These are phyloP conservation scores for Blastobasis adustella DNA, from an alignment of 2,888 invertebrate species.

Conservation along the genomic window DNA sequence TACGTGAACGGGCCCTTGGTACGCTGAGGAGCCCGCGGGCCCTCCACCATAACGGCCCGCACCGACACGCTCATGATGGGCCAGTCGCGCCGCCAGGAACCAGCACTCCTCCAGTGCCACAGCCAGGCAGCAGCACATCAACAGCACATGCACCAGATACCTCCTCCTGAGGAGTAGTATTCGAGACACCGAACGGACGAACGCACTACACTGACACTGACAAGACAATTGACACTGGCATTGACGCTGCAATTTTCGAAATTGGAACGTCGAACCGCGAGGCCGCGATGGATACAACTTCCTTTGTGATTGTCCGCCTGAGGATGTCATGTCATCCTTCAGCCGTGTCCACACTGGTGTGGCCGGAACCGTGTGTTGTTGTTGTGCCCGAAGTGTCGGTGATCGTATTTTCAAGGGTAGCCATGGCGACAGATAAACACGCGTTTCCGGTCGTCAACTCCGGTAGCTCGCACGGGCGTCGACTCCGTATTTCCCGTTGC, in stretches of 20 bases:
- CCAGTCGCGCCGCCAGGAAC: conserved; percentile 12
- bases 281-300: neutral
- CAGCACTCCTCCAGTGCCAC: conserved; percentile 9
- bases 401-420: conserved; percentile 16
- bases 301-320: too few species aligned
- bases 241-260: conserved; percentile 2
- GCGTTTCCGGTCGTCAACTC: conserved; percentile 29
- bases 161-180: too few species aligned
- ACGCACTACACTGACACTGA: conserved; percentile 17
- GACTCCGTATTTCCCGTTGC: too few species aligned
- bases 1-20: conserved; percentile 71
- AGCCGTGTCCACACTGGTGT: neutral
- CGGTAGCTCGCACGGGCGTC: too few species aligned
- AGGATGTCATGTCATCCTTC: too few species aligned
- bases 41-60: conserved; percentile 56
- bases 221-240: conserved; percentile 14
- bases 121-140: conserved; percentile 49
- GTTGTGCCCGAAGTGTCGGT: too few species aligned
- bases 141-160: neutral
- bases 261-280: neutral
- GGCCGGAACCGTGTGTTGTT: neutral
- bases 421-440: conserved; percentile 38
- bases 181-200: conserved; percentile 16
- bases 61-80: conserved; percentile 52
- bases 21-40: conserved; percentile 25